Percentiles rank a stretch among this genome's conserved stretches.
Evolutionary conservation across 2,797 vertebrate genomes (phyloP).

Genomic region (Phalanger gymnotis): DNA sequence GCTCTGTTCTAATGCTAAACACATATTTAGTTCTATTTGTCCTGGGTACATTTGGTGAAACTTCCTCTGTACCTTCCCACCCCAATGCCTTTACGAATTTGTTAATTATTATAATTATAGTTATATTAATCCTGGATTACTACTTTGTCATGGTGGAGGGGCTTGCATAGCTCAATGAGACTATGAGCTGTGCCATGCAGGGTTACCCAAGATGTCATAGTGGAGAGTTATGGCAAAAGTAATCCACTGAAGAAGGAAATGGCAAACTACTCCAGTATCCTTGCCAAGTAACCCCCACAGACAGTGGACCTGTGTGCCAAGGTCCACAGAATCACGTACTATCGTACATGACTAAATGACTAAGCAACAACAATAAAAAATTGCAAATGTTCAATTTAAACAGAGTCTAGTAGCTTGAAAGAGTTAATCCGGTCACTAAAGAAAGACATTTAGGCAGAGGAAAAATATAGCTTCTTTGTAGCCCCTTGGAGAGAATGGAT

Average conservation of each 20-base stretch:
- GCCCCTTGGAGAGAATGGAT: conserved; percentile 19
- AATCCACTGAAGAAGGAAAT: not conserved
- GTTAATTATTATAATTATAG: not conserved
- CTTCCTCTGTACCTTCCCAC: not conserved
- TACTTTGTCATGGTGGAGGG: not conserved
- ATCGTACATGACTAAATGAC: not conserved
- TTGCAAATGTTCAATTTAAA: conserved; percentile 25
- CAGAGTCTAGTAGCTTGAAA: conserved; percentile 19
- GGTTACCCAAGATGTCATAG: not conserved
- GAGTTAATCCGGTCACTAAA: not conserved
- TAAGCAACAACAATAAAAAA: not conserved
- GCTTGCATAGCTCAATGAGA: not conserved
- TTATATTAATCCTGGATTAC: not conserved
- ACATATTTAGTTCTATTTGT: not conserved
- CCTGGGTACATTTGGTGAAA: not conserved
- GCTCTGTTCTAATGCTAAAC: not conserved
- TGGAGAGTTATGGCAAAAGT: not conserved
- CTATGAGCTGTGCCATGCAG: not conserved
- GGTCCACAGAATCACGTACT: not conserved
- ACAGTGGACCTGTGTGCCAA: not conserved
- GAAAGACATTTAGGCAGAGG: not conserved
- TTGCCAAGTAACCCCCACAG: not conserved
- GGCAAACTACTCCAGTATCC: not conserved
- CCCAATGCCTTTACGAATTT: not conserved
- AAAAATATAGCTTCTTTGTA: not conserved